A percentile compares a stretch with the other conserved stretches of the same genome.
These are phyloP conservation scores for Steinernema scapterisci DNA, from an alignment of 2,888 invertebrate genomes.

Conservation along the genomic window DNA sequence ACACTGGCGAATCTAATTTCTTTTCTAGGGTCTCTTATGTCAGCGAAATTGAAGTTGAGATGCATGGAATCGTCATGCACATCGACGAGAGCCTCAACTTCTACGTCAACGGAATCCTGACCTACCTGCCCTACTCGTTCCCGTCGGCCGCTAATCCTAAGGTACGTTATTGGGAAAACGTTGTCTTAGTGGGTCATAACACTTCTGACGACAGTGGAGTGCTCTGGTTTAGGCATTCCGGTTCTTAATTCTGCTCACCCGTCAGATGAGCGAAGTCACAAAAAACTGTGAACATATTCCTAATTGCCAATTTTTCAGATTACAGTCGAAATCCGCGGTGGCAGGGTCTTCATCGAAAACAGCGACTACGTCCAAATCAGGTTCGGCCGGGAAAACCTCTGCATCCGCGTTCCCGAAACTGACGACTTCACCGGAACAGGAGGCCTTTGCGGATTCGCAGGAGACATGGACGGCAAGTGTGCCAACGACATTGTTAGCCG, in stretches of 20 bases:
- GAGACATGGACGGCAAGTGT: conserved; percentile 28
- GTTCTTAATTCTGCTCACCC: too few relatives aligned
- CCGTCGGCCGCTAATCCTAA: background rate
- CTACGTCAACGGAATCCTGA: conserved; percentile 29
- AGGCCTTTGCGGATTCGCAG: conserved; percentile 36
- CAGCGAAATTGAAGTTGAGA: background rate
- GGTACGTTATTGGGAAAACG: too few relatives aligned
- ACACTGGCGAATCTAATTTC: background rate
- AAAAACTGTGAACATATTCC: too few relatives aligned
- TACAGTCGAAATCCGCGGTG: background rate
- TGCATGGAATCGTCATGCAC: conserved; percentile 2
- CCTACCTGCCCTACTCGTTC: conserved; percentile 26
- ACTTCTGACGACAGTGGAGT: too few relatives aligned
- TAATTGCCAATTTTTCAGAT: background rate
- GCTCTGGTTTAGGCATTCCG: too few relatives aligned
- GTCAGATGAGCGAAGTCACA: too few relatives aligned
- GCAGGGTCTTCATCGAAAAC: background rate
- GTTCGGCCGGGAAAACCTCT: background rate
- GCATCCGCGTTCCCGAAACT: conserved; percentile 9
- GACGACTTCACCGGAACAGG: conserved; percentile 7
- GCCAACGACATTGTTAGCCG: conserved; percentile 27
- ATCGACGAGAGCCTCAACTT: background rate
- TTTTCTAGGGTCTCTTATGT: conserved; percentile 31
- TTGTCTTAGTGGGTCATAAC: too few relatives aligned
- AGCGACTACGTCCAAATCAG: background rate